Percentiles rank a stretch among this genome's conserved stretches.
phyloP scores from a whole-genome alignment of 2,888 invertebrate genomes.

The Drosophila anceps region DNA sequence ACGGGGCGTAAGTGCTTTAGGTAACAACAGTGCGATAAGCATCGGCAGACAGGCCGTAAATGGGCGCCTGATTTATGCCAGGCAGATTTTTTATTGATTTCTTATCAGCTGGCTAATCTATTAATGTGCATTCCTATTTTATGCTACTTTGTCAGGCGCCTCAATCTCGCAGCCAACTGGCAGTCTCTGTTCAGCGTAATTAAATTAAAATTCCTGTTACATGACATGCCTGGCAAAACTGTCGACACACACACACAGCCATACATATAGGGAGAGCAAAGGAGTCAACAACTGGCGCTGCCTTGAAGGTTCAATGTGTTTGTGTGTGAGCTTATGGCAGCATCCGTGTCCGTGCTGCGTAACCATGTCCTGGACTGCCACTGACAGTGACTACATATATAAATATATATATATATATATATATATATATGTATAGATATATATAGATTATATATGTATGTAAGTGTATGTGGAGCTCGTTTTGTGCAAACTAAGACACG shows the following conservation, averaged over 20 bases:
- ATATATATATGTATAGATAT: not conserved
- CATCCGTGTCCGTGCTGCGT: conserved; percentile 43
- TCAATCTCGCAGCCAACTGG: conserved; percentile 39
- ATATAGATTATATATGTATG: conserved; percentile 3
- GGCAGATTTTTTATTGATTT: conserved; percentile 70
- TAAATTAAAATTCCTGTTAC: conserved; percentile 80
- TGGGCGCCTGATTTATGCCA: conserved; percentile 70
- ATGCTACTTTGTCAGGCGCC: conserved; percentile 10
- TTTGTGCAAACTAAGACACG: conserved; percentile 81
- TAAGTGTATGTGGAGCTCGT: conserved; percentile 60
- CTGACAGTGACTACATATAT: conserved; percentile 29
- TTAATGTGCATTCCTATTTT: conserved; percentile 60
- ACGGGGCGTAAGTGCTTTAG: conserved; percentile 5
- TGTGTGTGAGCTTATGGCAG: conserved; percentile 42
- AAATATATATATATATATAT: conserved; percentile 5
- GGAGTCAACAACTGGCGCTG: conserved; percentile 57
- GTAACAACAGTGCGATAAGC: conserved; percentile 53
- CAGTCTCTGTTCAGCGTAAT: conserved; percentile 61
- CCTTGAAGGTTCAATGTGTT: conserved; percentile 25
- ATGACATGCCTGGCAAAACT: conserved; percentile 72
- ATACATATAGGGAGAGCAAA: conserved; percentile 13
- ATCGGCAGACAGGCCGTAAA: conserved; percentile 61
- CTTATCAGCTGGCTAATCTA: conserved; percentile 70
- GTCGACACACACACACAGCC: conserved; percentile 61
- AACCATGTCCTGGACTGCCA: conserved; percentile 50